These are phyloP conservation scores for Hephaestus fuliginosus DNA, from an alignment of 2,797 vertebrate genomes.

Conservation along the genomic window DNA sequence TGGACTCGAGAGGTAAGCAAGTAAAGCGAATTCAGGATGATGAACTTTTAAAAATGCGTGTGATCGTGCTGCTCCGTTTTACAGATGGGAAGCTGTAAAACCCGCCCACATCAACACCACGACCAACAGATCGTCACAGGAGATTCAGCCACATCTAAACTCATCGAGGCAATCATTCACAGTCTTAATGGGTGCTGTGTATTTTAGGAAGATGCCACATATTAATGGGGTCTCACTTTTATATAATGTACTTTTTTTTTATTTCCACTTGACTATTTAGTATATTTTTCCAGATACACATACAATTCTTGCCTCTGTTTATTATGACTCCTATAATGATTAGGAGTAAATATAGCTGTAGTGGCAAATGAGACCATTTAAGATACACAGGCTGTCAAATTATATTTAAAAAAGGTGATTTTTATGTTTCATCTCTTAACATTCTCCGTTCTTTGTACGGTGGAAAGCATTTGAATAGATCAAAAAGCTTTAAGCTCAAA, in stretches of 20 bases:
- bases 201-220: neutral
- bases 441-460: too few species aligned
- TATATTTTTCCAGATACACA: neutral
- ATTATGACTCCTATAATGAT: neutral
- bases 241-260: neutral
- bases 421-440: too few species aligned
- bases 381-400: too few species aligned
- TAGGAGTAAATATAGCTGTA: neutral
- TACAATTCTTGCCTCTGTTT: neutral
- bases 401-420: too few species aligned
- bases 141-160: neutral
- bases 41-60: neutral
- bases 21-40: neutral
- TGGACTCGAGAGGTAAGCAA: neutral
- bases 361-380: too few species aligned
- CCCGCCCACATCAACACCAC: neutral
- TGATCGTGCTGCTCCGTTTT: neutral
- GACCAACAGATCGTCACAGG: constrained; percentile 15
- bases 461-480: too few species aligned
- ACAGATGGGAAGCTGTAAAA: neutral
- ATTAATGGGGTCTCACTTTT: neutral
- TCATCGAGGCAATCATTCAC: neutral
- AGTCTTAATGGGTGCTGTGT: neutral
- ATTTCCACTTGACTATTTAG: neutral
- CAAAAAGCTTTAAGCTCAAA: too few species aligned